Evolutionary conservation across 1,140 invertebrate species (phyloP), one percentile per base, ranked within the genome.

Genomic region (Thaumetopoea pityocampa): DNA sequence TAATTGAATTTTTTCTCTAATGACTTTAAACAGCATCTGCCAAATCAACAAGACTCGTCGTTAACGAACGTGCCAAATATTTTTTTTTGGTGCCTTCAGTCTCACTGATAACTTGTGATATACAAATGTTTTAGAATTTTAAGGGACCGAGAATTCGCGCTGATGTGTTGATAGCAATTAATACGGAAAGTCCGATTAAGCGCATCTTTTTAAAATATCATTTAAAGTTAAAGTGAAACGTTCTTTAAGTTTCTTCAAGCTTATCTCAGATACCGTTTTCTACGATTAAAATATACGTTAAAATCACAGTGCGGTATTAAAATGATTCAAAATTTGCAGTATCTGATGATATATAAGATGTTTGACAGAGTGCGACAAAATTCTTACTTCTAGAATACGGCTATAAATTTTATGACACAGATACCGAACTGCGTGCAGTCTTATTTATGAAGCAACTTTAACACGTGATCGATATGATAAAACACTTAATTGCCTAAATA

Each of bases 1-100:
- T 82, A 82, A 80, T 82, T 72, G 69, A 77, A 77, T 82, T 82
- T 73, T 73, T 77, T 70, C 49, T 56, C 57, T 78, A 78, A 79
- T 74, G 71, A 79, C 62, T 61, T 71, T 73, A 76, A 76, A 65
- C 56, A 76, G 71, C 74, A 79, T 79, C 74, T 79, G 73, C 69
- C 69, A 66, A 70, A 67, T 52, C 56, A 59, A 69, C 67, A 68
- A 55, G 52, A 54, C 44, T 42, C 60, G 61, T 76, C 66, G 68
- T 77, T 82, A 77, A 65, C 64, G 59, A 49, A 65, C 60, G 65
- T 80, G 68, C 70, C 62, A 71, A 80, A 71, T 67, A 60, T 55
- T 50, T 55, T 69, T 68, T 69, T 64, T 41, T 50, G 40, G 29
- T 47, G 34, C 30, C 20, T 47, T 35, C 29, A 40, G 35, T 47